Evolutionary conservation across 2,888 invertebrate species (phyloP), one percentile per base, ranked within the genome.

Genomic region (Phorcus lineatus): DNA sequence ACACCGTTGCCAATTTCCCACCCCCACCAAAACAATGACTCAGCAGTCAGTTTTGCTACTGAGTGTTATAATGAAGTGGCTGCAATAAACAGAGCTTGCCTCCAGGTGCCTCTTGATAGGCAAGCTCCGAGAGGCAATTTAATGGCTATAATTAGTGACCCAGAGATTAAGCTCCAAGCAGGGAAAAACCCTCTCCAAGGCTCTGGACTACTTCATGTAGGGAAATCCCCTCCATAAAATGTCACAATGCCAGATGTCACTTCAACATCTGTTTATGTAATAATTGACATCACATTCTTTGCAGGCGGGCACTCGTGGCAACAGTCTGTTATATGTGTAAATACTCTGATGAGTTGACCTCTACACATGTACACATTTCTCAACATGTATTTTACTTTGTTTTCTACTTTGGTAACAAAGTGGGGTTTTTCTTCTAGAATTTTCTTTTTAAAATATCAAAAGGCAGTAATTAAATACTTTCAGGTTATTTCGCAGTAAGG

Each of bases 91-190:
- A 70, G 19, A 31, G 11, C n/a, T 9, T 9, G 57, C 70, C 70
- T 31, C 70, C 70, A 70, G 70, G 70, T 70, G 70, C 19, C 19
- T 17, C 2, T 17, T 36, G 40, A 19, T 70, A 31, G 36, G 24
- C 47, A 11, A n/a, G 36, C 40, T 70, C 70, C n/a, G 40, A 36
- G 19, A 70, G 36, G 70, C 36, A 70, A 70, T 70, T 40, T 62
- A 19, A 70, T 70, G 70, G 70, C 70, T 70, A 70, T 70, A 70
- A 70, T 70, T 70, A 70, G 70, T 70, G 70, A 70, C 70, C 70
- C 70, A 57, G 70, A 70, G 70, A 70, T 70, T 31, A 70, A 40
- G 31, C 70, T 70, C 36, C 2, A n/a, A 70, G 70, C 31, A 36
- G 28, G 70, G 70, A 70, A 70, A 70, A 70, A 31, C 70, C 70